Conservation (phyloP, 2,888 invertebrate species). For the Drosophila villosipedis region DNA sequence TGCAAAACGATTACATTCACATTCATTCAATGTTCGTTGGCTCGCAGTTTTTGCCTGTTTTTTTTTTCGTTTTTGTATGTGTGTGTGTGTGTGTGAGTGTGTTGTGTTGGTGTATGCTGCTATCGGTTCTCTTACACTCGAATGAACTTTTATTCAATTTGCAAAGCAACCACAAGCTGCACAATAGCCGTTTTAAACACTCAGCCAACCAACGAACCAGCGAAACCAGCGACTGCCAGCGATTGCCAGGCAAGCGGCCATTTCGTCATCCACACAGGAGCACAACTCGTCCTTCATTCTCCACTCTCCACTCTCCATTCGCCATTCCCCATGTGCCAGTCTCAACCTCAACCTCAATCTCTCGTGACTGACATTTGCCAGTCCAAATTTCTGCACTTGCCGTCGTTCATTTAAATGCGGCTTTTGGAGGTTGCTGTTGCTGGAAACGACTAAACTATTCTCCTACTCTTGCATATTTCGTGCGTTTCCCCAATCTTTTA, state of each 20-base stretch:
- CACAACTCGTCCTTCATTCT: constrained; percentile 1
- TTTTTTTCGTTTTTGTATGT: constrained; percentile 19
- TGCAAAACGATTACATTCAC: constrained; percentile 81
- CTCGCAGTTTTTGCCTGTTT: constrained; percentile 50
- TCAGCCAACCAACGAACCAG: constrained; percentile 64
- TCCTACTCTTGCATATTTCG: constrained; percentile 50
- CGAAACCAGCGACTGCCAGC: constrained; percentile 30
- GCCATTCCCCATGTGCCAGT: background rate
- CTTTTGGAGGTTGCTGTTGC: constrained; percentile 33
- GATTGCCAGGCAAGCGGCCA: constrained; percentile 59
- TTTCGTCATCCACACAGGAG: constrained; percentile 66
- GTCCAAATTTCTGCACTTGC: constrained; percentile 70
- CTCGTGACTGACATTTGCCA: constrained; percentile 71
- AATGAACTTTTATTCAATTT: constrained; percentile 83
- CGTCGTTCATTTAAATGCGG: constrained; percentile 75
- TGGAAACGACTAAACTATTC: constrained; percentile 48
- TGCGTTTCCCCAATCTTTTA: constrained; percentile 41
- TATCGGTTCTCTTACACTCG: constrained; percentile 82
- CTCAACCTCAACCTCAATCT: constrained; percentile 24
- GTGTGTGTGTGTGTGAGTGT: constrained; percentile 38
- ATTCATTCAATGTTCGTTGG: constrained; percentile 81
- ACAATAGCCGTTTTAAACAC: constrained; percentile 80
- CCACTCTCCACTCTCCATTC: background rate
- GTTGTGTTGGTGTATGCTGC: constrained; percentile 54
- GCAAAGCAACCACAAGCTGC: constrained; percentile 82